phyloP scores from a whole-genome alignment of 2,797 vertebrate species.

The Rhinoraja longicauda region DNA sequence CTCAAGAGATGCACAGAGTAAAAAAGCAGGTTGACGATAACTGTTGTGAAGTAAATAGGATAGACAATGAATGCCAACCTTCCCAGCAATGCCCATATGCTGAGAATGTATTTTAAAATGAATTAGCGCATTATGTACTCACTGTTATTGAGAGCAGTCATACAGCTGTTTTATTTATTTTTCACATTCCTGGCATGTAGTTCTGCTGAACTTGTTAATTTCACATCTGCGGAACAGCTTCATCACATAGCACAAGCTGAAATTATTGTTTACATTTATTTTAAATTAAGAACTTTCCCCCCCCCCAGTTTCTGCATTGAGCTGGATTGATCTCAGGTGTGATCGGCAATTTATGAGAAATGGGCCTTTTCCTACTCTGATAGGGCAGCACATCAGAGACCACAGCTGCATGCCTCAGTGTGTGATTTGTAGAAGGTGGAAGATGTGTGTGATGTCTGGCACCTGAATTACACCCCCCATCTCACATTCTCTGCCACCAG shows the following conservation, averaged over 20 bases:
- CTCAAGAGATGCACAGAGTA: neutral
- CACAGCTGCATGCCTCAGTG: too few species aligned
- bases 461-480: too few species aligned
- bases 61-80: neutral
- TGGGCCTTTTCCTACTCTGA: too few species aligned
- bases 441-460: too few species aligned
- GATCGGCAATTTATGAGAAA: too few species aligned
- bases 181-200: neutral
- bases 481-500: too few species aligned
- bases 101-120: neutral
- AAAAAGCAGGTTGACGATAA: neutral
- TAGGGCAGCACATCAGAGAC: too few species aligned
- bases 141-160: neutral
- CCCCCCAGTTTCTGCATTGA: neutral
- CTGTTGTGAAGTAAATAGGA: neutral
- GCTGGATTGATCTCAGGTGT: too few species aligned
- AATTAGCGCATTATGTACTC: neutral
- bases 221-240: neutral
- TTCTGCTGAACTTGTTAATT: neutral
- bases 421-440: too few species aligned
- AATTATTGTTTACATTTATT: constrained; percentile 2
- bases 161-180: neutral
- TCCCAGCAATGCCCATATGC: neutral
- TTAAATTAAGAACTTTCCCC: neutral
- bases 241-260: neutral